A percentile compares a stretch with the other conserved stretches of the same genome.
Evolutionary conservation across 1,140 invertebrate genomes (phyloP).

Genomic region (Delia radicum): DNA sequence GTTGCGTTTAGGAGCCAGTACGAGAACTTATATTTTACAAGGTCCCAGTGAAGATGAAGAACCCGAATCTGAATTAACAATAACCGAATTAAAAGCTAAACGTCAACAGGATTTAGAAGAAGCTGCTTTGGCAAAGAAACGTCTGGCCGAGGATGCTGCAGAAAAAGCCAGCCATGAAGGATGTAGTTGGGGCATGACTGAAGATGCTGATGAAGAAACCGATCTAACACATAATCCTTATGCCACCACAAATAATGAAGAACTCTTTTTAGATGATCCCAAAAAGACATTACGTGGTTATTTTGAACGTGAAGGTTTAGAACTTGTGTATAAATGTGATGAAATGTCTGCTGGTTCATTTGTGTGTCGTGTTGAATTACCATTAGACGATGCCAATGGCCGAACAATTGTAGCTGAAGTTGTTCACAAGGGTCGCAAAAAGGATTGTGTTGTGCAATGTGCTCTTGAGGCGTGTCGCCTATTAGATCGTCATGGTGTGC

Average conservation of each 20-base stretch:
- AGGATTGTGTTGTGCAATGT: constrained; percentile 90
- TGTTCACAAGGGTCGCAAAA: constrained; percentile 88
- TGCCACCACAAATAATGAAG: constrained; percentile 78
- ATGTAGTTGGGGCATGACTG: constrained; percentile 91
- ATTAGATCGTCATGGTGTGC: constrained; percentile 78
- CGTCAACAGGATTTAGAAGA: constrained; percentile 57
- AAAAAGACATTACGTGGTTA: constrained; percentile 93
- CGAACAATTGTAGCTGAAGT: constrained; percentile 78
- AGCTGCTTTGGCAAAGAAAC: constrained; percentile 58
- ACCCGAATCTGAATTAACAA: constrained; percentile 76
- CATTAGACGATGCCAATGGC: constrained; percentile 77
- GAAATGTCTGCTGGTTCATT: constrained; percentile 81
- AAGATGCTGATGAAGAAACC: constrained; percentile 85
- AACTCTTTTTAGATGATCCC: constrained; percentile 89
- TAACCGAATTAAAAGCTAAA: constrained; percentile 77
- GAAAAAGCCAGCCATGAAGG: constrained; percentile 68
- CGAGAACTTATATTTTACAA: constrained; percentile 79
- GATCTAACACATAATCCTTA: constrained; percentile 82
- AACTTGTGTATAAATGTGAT: constrained; percentile 80
- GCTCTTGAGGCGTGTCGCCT: constrained; percentile 92
- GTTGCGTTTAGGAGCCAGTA: constrained; percentile 88
- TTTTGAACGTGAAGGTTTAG: constrained; percentile 91
- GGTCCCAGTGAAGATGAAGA: constrained; percentile 85
- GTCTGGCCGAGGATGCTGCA: constrained; percentile 57
- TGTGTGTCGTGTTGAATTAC: constrained; percentile 66